Conservation (phyloP, 2,797 vertebrate species). For the Anguilla obscura region DNA sequence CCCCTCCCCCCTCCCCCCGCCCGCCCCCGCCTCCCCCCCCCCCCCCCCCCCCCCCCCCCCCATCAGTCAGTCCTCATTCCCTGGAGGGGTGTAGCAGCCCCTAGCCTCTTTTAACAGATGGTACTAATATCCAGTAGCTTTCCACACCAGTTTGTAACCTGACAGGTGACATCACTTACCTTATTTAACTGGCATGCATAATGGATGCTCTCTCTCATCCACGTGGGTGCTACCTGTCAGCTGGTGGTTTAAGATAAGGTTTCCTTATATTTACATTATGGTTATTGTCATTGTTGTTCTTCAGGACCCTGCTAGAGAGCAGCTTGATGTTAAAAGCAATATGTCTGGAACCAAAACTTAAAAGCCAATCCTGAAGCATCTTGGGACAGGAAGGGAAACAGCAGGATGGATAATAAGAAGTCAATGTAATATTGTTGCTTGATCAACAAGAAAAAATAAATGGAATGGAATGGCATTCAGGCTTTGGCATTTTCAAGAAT, state of each 20-base stretch:
- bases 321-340: background rate
- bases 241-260: background rate
- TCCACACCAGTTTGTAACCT: background rate
- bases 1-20: no score
- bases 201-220: background rate
- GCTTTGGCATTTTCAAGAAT: background rate
- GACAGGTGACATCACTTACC: background rate
- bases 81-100: background rate
- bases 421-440: background rate
- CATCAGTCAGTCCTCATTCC: background rate
- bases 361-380: background rate
- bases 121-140: constrained; percentile 12
- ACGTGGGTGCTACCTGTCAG: background rate
- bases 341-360: background rate
- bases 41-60: background rate
- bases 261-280: background rate
- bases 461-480: background rate
- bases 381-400: background rate
- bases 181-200: background rate
- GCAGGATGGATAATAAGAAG: background rate
- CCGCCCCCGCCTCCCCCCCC: no score
- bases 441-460: background rate
- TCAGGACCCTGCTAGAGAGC: background rate
- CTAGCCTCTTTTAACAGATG: background rate
- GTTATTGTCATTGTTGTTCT: background rate